Percentiles rank a stretch among this genome's conserved stretches.
phyloP scores from a whole-genome alignment of 2,113 vertebrate genomes.

The Coregonus clupeaformis region DNA sequence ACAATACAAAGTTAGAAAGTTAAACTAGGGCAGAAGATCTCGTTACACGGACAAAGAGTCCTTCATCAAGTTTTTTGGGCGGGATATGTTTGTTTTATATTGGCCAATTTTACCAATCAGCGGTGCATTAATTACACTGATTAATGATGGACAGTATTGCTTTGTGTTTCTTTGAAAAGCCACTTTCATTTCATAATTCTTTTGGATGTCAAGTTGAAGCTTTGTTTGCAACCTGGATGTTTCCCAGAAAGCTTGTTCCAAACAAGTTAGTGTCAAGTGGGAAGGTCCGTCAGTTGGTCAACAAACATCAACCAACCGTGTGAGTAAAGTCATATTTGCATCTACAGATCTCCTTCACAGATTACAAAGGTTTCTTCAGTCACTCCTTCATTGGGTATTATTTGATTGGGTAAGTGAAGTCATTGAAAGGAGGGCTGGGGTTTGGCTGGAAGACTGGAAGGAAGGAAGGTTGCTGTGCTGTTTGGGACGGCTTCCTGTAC shows the following conservation, averaged over 20 bases:
- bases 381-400: background rate
- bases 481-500: background rate
- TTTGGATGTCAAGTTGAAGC: background rate
- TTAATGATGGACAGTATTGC: no score
- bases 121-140: no score
- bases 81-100: background rate
- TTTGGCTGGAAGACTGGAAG: background rate
- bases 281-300: background rate
- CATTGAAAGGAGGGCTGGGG: background rate
- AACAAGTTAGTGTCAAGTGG: background rate
- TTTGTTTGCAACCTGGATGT: background rate
- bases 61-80: background rate
- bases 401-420: constrained; percentile 19
- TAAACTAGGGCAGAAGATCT: constrained; percentile 7
- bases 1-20: background rate
- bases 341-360: background rate
- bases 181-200: background rate
- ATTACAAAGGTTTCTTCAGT: background rate
- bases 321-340: background rate
- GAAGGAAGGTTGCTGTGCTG: background rate
- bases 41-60: background rate
- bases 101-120: background rate
- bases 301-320: background rate
- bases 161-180: background rate
- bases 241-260: background rate